Evolutionary conservation across 1,140 invertebrate species (phyloP), one percentile per base, ranked within the genome.

Genomic region (Heliconius congener): DNA sequence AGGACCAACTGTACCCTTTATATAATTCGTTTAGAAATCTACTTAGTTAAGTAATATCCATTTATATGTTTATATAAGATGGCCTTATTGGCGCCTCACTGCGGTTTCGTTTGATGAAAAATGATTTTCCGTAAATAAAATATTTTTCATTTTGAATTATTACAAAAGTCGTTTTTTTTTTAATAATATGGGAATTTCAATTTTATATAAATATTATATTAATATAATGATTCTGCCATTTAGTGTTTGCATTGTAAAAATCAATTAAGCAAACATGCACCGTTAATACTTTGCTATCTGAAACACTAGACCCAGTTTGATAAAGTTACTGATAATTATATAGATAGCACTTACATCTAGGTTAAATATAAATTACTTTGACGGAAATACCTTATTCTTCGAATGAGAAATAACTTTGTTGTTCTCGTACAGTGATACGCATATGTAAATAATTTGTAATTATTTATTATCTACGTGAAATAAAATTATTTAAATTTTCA

Each of bases 291-390:
- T 66, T 66, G 60, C 60, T 66, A 66, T 66, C 60, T 66, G 27
- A 27, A 66, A 30, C 60, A 66, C 60, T 66, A 66, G 60, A 66
- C 60, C 60, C 60, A 66, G 60, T 66, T 66, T 66, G 60, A 66
- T 66, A 66, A 66, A 66, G 27, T 30, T 30, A 66, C 60, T 30
- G 60, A 66, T 66, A 66, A 66, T 66, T 30, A n/a, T 66, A 66
- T 30, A 66, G 60, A 66, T 66, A 66, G 60, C 16, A 30, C 60
- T 66, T 30, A 66, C 60, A 30, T 66, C 27, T 66, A 66, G 60
- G 60, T 66, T 66, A 66, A 66, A 66, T 66, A 66, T 66, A 66
- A 66, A 66, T 66, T 66, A 66, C 60, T 66, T 30, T 66, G 60
- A 66, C 30, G 13, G 11, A 23, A 66, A 66, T 6, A 66, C 60